Evolutionary conservation across 23 tunicate genomes (phyloP), one percentile per base, ranked within the genome.

Genomic region (Halocynthia aurantium): DNA sequence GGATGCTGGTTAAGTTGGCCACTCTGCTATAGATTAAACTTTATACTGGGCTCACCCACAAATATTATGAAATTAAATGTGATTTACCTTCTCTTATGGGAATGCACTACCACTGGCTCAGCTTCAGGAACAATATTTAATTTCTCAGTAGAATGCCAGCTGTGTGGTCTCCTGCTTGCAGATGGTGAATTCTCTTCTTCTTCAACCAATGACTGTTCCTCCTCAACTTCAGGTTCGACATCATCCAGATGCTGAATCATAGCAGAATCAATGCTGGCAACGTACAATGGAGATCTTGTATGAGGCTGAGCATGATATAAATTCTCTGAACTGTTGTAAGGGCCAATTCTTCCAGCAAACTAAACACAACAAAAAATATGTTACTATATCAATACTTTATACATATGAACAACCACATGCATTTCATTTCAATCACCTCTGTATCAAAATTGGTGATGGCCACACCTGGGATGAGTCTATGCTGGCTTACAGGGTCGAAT

Each of bases 71-170:
- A 4, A 31, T 31, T 31, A 31, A 4, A 31, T 31, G 44, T 31
- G 44, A 31, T 31, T 31, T 10, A 72, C 78, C 78, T 74, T 74
- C 78, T 20, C 54, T 74, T 74, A 74, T 74, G 78, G 19, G 78
- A 74, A 20, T 51, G 50, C 6, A 74, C 63, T 10, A 21, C 57
- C 31, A 21, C 78, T 15, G 78, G 62, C 31, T 54, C 56, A 40
- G 44, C 19, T 19, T 80, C 82, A 6, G 53, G 80, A 22, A 65
- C 81, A 10, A 19, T 67, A 63, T 72, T 72, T 13, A 92, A 77
- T 52, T 74, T 80, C 57, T 92, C 98, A 10, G 78, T 56, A n/a
- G 98, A 92, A 70, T 92, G 92, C 92, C 88, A 92, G 77, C 98
- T 92, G 77, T 92, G 98, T 9, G 95, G 78, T 79, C 98, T 72